These are phyloP conservation scores for Vanessa atalanta DNA, from an alignment of 1,140 invertebrate species.

Conservation along the genomic window DNA sequence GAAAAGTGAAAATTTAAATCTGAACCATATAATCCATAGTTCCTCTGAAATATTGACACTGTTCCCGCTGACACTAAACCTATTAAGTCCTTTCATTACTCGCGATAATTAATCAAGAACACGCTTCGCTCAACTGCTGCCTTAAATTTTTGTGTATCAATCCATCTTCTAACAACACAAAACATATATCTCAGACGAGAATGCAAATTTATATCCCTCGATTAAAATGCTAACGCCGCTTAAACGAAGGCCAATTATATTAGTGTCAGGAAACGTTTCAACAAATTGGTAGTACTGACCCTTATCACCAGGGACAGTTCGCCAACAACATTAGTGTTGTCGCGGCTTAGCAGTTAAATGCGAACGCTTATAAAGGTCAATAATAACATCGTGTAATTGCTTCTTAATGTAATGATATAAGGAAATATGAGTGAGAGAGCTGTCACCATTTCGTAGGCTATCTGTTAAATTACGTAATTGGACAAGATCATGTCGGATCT, in stretches of 20 bases:
- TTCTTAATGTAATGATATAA: conserved; percentile 15
- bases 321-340: conserved; percentile 55
- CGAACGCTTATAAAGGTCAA: conserved; percentile 31
- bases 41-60: too few relatives aligned
- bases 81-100: neutral
- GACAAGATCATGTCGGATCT: too few relatives aligned
- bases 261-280: conserved; percentile 39
- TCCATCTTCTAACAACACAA: neutral
- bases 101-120: neutral
- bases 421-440: conserved; percentile 13
- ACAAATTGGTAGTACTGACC: conserved; percentile 49
- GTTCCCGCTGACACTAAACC: neutral
- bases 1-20: too few relatives aligned
- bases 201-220: conserved; percentile 11
- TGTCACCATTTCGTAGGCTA: neutral
- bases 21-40: too few relatives aligned
- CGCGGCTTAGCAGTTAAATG: conserved; percentile 40
- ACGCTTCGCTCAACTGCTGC: neutral
- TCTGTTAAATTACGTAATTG: neutral
- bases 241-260: conserved; percentile 34
- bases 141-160: neutral
- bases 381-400: conserved; percentile 38
- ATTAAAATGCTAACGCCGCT: conserved; percentile 40
- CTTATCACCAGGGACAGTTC: conserved; percentile 53
- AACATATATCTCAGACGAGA: too few relatives aligned